Base-by-base conservation (phyloP, 1,140 invertebrate species). In the Radopholus similis region DNA sequence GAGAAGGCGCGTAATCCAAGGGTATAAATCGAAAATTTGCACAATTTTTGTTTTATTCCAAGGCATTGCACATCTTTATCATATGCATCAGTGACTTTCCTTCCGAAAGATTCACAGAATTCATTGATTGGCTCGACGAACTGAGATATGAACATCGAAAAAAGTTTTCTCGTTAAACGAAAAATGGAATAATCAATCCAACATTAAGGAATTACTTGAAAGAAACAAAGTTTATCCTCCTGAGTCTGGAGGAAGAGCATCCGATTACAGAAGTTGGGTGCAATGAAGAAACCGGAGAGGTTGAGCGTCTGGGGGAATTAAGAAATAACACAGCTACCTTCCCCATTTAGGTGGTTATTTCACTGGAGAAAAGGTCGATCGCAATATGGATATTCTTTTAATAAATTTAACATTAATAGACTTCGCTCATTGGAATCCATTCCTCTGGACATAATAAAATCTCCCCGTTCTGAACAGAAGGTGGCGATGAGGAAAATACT, bases 41-140 rank as follows among this genome's bases (percentile, higher is more conserved):
- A 8, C 62, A 65, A 21, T 65, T 71, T 23, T 0, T 21, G 13
- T 11, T 65, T 63, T 1, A n/a, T 2, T 49, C 55, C 55, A 26
- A 66, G 38, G 23, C 57, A 28, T 26, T 66, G 26, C 44, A 49
- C 35, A 67, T 47, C 11, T 47, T 30, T 34, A 32, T 67, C 15
- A 6, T 67, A 21, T n/a, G 21, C 13, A 21, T 40, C 18, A 37
- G 62, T 37, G 23, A 40, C 37, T 8, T 23, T 8, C n/a, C 9
- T 11, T 15, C 11, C 18, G 15, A 21, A 49, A 35, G 34, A 40
- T 47, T 66, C 49, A 18, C 65, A 35, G 59, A 62, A 62, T 67
- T 67, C 51, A 5, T 67, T 32, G 65, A 67, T 64, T 68, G 66
- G 66, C 18, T 68, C 35, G 66, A 68, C 38, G 66, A 68, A 55